A percentile compares a stretch with the other conserved stretches of the same genome.
phyloP scores from a whole-genome alignment of 2,888 invertebrate genomes.

The Tethea ocularis region DNA sequence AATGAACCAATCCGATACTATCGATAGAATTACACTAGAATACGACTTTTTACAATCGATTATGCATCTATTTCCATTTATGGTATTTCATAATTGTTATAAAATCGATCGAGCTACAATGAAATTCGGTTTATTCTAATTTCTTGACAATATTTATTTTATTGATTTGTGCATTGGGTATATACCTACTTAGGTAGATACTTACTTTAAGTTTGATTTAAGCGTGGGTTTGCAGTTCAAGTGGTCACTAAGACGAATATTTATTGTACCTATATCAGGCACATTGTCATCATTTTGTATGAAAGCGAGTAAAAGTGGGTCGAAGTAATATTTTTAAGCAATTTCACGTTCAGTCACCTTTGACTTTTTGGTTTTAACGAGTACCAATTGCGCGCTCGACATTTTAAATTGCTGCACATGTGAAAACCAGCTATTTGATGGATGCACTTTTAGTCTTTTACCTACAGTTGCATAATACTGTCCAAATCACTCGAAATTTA shows the following conservation, averaged over 20 bases:
- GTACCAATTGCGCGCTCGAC: background rate
- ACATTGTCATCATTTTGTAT: background rate
- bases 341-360: conserved; percentile 3
- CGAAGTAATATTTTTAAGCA: background rate
- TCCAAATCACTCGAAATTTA: background rate
- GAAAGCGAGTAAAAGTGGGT: conserved; percentile 4
- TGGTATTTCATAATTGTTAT: conserved; percentile 14
- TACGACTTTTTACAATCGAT: conserved; percentile 13
- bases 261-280: background rate
- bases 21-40: conserved; percentile 29
- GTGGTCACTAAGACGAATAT: background rate
- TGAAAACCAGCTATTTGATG: background rate
- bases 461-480: background rate
- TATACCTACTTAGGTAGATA: no score
- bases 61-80: conserved; percentile 23
- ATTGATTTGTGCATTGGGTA: background rate
- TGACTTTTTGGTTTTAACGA: background rate
- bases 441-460: no score
- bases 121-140: background rate
- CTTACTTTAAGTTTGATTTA: no score
- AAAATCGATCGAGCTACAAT: background rate
- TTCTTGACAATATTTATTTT: conserved; percentile 7
- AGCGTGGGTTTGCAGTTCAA: background rate
- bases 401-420: background rate
- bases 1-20: conserved; percentile 32